Evolutionary conservation across 92 coral and sea anemone genomes (phyloP).

Genomic region (Phenganax marumi): DNA sequence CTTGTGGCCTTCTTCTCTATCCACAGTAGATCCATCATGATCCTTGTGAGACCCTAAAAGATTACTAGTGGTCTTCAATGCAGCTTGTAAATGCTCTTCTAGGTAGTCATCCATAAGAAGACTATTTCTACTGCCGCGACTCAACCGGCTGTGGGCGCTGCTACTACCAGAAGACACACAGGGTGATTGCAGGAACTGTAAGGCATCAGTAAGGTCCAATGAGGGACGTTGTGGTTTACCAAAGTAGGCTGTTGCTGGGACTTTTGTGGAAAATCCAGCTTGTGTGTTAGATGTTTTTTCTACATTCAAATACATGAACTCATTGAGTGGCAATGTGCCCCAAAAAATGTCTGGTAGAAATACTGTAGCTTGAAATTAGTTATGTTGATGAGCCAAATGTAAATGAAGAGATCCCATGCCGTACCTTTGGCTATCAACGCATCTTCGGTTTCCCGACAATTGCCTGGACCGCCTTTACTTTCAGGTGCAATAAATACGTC

Average conservation of each 20-base stretch:
- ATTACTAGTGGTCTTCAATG: conserved; percentile 63
- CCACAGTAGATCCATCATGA: conserved; percentile 6
- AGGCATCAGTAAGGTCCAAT: conserved; percentile 80
- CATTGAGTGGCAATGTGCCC: too few relatives aligned
- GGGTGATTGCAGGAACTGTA: conserved; percentile 78
- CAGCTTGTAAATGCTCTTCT: conserved; percentile 74
- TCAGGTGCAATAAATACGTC: not conserved
- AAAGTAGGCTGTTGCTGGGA: conserved; percentile 30
- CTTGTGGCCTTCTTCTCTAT: not conserved
- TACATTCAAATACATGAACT: too few relatives aligned
- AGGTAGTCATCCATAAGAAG: conserved; percentile 81
- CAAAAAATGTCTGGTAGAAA: too few relatives aligned
- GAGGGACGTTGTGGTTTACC: conserved; percentile 70
- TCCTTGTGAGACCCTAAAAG: conserved; percentile 12
- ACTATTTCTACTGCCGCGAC: conserved; percentile 81
- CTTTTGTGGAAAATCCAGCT: too few relatives aligned
- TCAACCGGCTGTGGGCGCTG: conserved; percentile 59
- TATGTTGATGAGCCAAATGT: too few relatives aligned
- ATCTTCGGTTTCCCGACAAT: not conserved
- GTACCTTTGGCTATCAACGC: not conserved
- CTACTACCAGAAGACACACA: conserved; percentile 41
- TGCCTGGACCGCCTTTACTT: not conserved
- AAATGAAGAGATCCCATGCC: too few relatives aligned
- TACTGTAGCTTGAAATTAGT: too few relatives aligned
- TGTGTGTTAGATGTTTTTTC: too few relatives aligned